These are phyloP conservation scores for Micoletzkya japonica DNA, from an alignment of 2,888 invertebrate genomes.

Conservation along the genomic window DNA sequence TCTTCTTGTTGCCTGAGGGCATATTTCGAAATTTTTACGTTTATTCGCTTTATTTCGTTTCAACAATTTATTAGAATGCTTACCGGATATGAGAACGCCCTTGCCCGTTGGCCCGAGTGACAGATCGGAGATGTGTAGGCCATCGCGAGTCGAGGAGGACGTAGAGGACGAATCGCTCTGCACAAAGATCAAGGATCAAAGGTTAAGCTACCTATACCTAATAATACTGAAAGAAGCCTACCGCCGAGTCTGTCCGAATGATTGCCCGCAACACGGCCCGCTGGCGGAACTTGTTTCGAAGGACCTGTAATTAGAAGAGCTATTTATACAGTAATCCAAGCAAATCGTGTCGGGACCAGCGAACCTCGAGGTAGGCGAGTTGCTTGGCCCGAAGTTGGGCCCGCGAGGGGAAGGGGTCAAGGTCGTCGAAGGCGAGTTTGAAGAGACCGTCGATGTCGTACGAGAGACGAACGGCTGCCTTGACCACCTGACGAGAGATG, in stretches of 20 bases:
- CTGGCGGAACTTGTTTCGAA: constrained; percentile 12
- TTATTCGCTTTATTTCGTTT: too few species aligned
- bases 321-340: not conserved
- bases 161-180: not conserved
- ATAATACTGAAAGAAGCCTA: not conserved
- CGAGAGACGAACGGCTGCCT: constrained; percentile 67
- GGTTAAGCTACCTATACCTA: not conserved
- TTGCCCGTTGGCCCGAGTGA: not conserved
- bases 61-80: not conserved
- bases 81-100: constrained; percentile 23
- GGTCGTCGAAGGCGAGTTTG: constrained; percentile 63
- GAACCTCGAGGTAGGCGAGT: constrained; percentile 66
- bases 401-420: constrained; percentile 67
- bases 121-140: constrained; percentile 19
- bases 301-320: not conserved
- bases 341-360: not conserved
- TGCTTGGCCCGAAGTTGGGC: constrained; percentile 67
- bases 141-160: not conserved
- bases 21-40: not conserved
- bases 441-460: constrained; percentile 68
- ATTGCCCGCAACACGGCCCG: not conserved
- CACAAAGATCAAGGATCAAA: not conserved
- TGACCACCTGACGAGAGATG: constrained; percentile 60
- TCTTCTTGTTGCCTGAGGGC: constrained; percentile 28
- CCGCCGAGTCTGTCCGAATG: constrained; percentile 13